Evolutionary conservation across 1,140 invertebrate genomes (phyloP), one percentile per base, ranked within the genome.

Genomic region (Anastatus disparis): DNA sequence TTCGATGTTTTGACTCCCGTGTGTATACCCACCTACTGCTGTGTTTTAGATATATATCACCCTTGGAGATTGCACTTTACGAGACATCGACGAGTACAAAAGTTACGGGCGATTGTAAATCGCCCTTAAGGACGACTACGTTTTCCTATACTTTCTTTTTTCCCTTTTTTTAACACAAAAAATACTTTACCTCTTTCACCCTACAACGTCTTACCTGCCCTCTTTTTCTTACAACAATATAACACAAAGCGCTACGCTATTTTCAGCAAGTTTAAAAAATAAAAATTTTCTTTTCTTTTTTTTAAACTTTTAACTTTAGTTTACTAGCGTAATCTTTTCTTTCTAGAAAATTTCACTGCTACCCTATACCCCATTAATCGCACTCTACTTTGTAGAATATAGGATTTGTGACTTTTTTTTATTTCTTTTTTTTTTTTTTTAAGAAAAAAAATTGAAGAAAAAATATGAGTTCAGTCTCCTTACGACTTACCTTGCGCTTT

Each of bases 61-160:
- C 24, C 63, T 44, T 50, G 38, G 48, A 70, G 48, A 70, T 71
- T 71, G 69, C 61, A 64, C 61, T 71, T 71, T 71, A 71, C 61
- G 69, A 71, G 69, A 71, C 69, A 71, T 71, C 69, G 69, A 70
- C 69, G 61, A 58, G 69, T 15, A 50, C 2, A 10, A 38, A 50
- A 71, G 52, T 71, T 71, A 71, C 69, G 69, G 68, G 35, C 68
- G 68, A 70, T 70, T 70, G 68, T 70, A 70, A 70, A 70, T 70
- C 68, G 68, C 48, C 68, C 68, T 70, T 70, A 63, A 70, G 59
- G 66, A 69, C 58, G 65, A 50, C 31, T 67, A 52, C 38, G 31
- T n/a, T n/a, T n/a, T n/a, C 67, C 50, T 63, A 48, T 31, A 59
- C 42, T 48, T 20, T n/a, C 7, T 52, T 53, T 44, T 35, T n/a